A percentile compares a stretch with the other conserved stretches of the same genome.
Conservation (phyloP, 2,113 vertebrate genomes). For the Brachypodius melanocephalos region DNA sequence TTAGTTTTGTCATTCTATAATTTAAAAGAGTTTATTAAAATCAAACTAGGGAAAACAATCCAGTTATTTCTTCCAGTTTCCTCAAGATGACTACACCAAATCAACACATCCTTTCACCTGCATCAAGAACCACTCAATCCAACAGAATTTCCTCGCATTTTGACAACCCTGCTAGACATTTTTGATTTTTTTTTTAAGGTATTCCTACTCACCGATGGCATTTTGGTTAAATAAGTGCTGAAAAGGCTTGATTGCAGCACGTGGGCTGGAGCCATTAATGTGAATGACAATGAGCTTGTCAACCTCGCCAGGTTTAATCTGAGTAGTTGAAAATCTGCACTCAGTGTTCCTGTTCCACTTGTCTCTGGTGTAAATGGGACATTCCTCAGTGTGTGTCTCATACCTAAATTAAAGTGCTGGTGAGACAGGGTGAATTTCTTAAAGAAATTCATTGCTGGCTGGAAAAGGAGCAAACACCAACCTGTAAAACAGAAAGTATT, state of each 20-base stretch:
- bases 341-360: background rate
- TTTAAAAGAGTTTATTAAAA: background rate
- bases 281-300: conserved; percentile 20
- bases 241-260: conserved; percentile 47
- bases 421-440: background rate
- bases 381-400: conserved; percentile 20
- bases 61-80: background rate
- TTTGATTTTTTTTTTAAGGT: background rate
- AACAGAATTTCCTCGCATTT: background rate
- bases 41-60: background rate
- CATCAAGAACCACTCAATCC: background rate
- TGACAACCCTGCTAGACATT: background rate
- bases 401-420: conserved; percentile 42
- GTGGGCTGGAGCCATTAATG: conserved; percentile 68
- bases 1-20: background rate
- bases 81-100: background rate
- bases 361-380: conserved; percentile 49
- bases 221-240: conserved; percentile 63
- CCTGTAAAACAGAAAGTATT: conserved; percentile 76
- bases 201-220: conserved; percentile 65
- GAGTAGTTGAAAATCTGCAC: conserved; percentile 53
- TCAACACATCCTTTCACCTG: background rate
- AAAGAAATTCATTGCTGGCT: background rate
- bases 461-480: conserved; percentile 13
- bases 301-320: background rate